These are phyloP conservation scores for Cynodonichthys magdalenae DNA, from an alignment of 2,797 vertebrate genomes.

Conservation along the genomic window DNA sequence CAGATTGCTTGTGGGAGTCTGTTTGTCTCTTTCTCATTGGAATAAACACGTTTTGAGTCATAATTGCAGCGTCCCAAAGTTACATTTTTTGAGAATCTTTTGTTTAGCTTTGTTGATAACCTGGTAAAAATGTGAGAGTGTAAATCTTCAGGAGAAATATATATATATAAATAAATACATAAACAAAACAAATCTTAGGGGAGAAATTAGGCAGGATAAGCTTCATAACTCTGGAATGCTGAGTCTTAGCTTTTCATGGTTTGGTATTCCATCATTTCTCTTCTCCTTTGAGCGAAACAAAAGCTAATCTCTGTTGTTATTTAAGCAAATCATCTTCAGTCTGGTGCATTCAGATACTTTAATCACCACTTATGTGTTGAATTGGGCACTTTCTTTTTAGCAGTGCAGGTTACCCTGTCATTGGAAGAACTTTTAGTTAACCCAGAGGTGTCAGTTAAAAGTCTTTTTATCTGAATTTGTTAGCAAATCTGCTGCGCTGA, in stretches of 20 bases:
- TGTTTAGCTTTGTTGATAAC: slow-evolving; percentile 27
- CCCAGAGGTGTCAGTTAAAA: too few species aligned
- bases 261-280: slow-evolving; percentile 45
- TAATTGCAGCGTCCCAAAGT: slow-evolving; percentile 21
- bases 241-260: slow-evolving; percentile 67
- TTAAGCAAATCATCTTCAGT: slow-evolving; percentile 44
- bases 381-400: not conserved
- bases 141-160: slow-evolving; percentile 19
- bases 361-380: slow-evolving; percentile 24
- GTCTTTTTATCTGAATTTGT: not conserved
- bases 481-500: not conserved
- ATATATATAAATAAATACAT: too few species aligned
- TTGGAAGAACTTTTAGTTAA: too few species aligned
- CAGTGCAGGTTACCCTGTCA: not conserved
- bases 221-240: slow-evolving; percentile 72
- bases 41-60: slow-evolving; percentile 24
- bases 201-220: slow-evolving; percentile 62
- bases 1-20: slow-evolving; percentile 25
- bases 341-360: slow-evolving; percentile 43
- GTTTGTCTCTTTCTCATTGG: not conserved
- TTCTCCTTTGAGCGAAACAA: slow-evolving; percentile 33
- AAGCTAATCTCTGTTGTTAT: slow-evolving; percentile 45
- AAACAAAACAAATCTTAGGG: slow-evolving; percentile 44
- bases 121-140: slow-evolving; percentile 18
- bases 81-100: slow-evolving; percentile 15